Evolutionary conservation across 2,888 invertebrate genomes (phyloP).

Genomic region (Mythimna albipuncta): DNA sequence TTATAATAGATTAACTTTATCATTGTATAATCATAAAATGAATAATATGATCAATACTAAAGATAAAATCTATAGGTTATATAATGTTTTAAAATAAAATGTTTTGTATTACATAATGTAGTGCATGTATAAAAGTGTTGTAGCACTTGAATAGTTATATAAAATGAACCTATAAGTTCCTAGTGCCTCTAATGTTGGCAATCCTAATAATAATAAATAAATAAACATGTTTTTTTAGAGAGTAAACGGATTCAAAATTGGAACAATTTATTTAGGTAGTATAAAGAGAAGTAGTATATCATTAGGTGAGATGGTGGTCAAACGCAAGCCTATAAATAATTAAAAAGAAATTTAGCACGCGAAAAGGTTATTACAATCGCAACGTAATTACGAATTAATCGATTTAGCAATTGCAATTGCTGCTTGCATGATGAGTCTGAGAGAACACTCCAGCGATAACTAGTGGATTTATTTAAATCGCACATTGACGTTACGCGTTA

Average conservation of each 20-base stretch:
- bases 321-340: too few species aligned
- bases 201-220: not conserved
- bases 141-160: too few species aligned
- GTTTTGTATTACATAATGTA: too few species aligned
- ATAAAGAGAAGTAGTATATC: too few species aligned
- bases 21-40: too few species aligned
- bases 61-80: not conserved
- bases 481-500: constrained; percentile 66
- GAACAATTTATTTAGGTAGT: not conserved
- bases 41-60: not conserved
- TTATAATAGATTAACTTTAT: too few species aligned
- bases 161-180: too few species aligned
- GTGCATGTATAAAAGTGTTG: too few species aligned
- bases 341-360: too few species aligned
- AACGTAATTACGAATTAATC: not conserved
- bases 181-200: too few species aligned
- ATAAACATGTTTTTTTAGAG: not conserved
- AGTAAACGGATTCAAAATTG: not conserved
- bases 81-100: too few species aligned
- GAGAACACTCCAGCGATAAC: constrained; percentile 66
- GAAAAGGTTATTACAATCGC: constrained; percentile 20
- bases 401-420: constrained; percentile 17
- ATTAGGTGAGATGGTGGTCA: too few species aligned
- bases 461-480: constrained; percentile 74
- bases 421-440: constrained; percentile 34